A percentile compares a stretch with the other conserved stretches of the same genome.
These are phyloP conservation scores for Eilema sororculum DNA, from an alignment of 2,888 invertebrate species.

Conservation along the genomic window DNA sequence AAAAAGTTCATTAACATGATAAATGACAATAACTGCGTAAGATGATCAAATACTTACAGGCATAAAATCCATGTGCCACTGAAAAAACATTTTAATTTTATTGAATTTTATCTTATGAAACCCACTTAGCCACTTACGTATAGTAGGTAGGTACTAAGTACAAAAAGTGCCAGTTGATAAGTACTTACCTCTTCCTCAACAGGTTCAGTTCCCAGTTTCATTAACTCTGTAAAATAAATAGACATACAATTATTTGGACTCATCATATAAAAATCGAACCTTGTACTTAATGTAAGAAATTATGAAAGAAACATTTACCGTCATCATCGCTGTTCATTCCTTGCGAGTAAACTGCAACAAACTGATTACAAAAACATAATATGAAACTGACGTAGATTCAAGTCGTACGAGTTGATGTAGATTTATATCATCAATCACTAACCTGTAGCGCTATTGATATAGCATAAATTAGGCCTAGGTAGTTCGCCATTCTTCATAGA, in stretches of 20 bases:
- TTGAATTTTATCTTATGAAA: slow-evolving; percentile 13
- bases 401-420: not conserved
- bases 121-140: not conserved
- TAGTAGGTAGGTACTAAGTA: not conserved
- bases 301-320: slow-evolving; percentile 5
- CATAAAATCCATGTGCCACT: slow-evolving; percentile 85
- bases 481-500: slow-evolving; percentile 38
- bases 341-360: slow-evolving; percentile 32
- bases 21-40: not conserved
- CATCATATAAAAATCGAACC: not conserved
- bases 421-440: not conserved
- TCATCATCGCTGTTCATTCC: slow-evolving; percentile 38
- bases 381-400: not conserved
- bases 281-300: not conserved
- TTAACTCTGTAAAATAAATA: slow-evolving; percentile 51
- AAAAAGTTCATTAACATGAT: too few species aligned
- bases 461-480: slow-evolving; percentile 26
- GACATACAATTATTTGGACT: not conserved
- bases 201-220: slow-evolving; percentile 57
- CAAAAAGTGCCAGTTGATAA: slow-evolving; percentile 16
- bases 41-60: slow-evolving; percentile 64
- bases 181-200: slow-evolving; percentile 77
- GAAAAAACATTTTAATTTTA: slow-evolving; percentile 38
- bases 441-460: slow-evolving; percentile 41
- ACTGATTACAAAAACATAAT: slow-evolving; percentile 28